Percentiles rank a stretch among this genome's conserved stretches.
phyloP scores from a whole-genome alignment of 2,888 invertebrate genomes.

The Catocala sponsa region DNA sequence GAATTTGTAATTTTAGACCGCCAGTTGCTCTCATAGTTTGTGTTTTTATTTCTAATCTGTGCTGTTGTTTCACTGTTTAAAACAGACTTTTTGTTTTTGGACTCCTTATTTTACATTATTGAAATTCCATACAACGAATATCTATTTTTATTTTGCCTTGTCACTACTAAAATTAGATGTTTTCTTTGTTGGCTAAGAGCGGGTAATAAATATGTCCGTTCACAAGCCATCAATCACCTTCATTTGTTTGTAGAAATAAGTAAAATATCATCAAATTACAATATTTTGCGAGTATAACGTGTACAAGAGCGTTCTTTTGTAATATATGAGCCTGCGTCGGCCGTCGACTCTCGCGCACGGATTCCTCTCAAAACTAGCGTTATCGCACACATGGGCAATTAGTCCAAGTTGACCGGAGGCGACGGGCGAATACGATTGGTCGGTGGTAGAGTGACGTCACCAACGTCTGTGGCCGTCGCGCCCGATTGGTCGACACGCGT shows the following conservation, averaged over 20 bases:
- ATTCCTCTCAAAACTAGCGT: constrained; percentile 81
- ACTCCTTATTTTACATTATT: constrained; percentile 6
- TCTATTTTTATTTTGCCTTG: constrained; percentile 3
- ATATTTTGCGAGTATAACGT: constrained; percentile 9
- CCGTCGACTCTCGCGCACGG: constrained; percentile 78
- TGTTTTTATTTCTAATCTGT: constrained; percentile 26
- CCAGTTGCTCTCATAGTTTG: constrained; percentile 36
- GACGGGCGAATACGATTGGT: constrained; percentile 81
- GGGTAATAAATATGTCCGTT: constrained; percentile 8
- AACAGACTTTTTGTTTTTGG: constrained; percentile 8
- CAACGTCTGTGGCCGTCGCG: constrained; percentile 85
- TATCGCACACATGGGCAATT: constrained; percentile 88
- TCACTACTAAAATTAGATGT: constrained; percentile 7
- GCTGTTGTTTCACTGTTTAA: constrained; percentile 21
- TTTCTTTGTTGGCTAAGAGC: constrained; percentile 14
- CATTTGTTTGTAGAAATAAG: constrained; percentile 3
- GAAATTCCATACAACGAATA: background rate
- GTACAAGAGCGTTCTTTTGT: constrained; percentile 25
- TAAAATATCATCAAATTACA: constrained; percentile 6
- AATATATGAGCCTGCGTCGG: constrained; percentile 50
- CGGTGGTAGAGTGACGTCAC: constrained; percentile 81
- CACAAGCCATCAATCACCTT: background rate
- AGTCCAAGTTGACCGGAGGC: constrained; percentile 87
- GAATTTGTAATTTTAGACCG: constrained; percentile 59
- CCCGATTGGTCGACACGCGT: constrained; percentile 87